Evolutionary conservation across 2,113 vertebrate species (phyloP).

Genomic region (Silurus asotus): DNA sequence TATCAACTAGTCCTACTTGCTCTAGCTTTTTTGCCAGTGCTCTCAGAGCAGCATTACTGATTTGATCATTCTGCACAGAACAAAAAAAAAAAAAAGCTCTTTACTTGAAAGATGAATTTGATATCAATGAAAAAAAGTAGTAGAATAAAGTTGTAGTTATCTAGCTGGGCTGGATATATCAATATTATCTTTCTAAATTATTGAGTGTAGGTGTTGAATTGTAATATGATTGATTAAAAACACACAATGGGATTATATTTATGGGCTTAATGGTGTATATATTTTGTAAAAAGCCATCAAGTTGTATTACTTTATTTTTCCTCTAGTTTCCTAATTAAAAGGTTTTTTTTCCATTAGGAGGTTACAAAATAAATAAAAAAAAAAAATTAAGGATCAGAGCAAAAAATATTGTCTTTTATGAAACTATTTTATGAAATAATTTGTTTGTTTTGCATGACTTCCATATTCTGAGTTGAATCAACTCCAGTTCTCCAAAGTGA

Average conservation of each 20-base stretch:
- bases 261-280: conserved; percentile 54
- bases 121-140: background rate
- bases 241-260: conserved; percentile 47
- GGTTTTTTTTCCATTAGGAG: background rate
- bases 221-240: conserved; percentile 34
- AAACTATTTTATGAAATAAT: no score
- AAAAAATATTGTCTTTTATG: conserved; percentile 39
- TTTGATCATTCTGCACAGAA: conserved; percentile 50
- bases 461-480: conserved; percentile 58
- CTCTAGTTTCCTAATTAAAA: conserved; percentile 2
- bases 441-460: conserved; percentile 52
- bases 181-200: conserved; percentile 51
- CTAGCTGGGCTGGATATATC: conserved; percentile 70
- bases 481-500: conserved; percentile 49
- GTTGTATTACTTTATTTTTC: conserved; percentile 44
- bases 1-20: conserved; percentile 26
- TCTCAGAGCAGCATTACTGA: conserved; percentile 48
- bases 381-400: conserved; percentile 11
- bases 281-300: conserved; percentile 48
- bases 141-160: conserved; percentile 36
- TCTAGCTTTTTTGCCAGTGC: conserved; percentile 35
- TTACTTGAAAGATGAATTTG: conserved; percentile 9
- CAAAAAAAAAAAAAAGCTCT: conserved; percentile 31
- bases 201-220: conserved; percentile 49
- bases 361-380: background rate